These are phyloP conservation scores for Tachysurus fulvidraco DNA, from an alignment of 2,113 vertebrate species.

Conservation along the genomic window DNA sequence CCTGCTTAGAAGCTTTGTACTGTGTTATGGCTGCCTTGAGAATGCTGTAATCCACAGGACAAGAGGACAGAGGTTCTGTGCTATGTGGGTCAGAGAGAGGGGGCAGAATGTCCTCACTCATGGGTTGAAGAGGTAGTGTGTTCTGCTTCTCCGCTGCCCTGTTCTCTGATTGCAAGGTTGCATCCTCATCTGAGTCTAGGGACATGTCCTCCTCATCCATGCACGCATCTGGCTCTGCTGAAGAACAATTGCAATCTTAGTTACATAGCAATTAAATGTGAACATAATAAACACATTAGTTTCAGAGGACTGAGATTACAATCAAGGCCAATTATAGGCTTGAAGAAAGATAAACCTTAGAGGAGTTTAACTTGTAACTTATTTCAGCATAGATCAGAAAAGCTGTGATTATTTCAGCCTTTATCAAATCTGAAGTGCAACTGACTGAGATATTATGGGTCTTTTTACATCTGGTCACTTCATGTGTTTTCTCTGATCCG, in stretches of 20 bases:
- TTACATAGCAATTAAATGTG: constrained; percentile 35
- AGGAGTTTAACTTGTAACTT: neutral
- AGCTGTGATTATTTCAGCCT: neutral
- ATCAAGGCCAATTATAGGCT: neutral
- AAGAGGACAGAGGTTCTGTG: constrained; percentile 34
- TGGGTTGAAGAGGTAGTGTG: constrained; percentile 67
- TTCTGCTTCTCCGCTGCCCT: constrained; percentile 63
- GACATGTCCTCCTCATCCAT: constrained; percentile 96
- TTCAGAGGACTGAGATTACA: neutral
- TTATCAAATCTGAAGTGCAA: neutral
- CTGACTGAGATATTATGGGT: neutral
- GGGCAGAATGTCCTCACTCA: constrained; percentile 72
- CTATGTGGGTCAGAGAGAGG: constrained; percentile 66
- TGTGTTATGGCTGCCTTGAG: constrained; percentile 72
- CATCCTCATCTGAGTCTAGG: constrained; percentile 92
- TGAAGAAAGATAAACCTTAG: neutral
- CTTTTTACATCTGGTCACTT: no score
- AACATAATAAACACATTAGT: neutral
- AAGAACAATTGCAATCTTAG: neutral
- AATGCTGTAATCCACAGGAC: constrained; percentile 60
- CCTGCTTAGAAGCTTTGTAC: constrained; percentile 69
- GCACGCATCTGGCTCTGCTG: constrained; percentile 72
- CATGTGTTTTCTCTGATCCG: no score
- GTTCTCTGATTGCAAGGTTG: constrained; percentile 69
- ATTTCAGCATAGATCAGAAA: no score